phyloP scores from a whole-genome alignment of 1,140 invertebrate species.

The Monochamus saltuarius region DNA sequence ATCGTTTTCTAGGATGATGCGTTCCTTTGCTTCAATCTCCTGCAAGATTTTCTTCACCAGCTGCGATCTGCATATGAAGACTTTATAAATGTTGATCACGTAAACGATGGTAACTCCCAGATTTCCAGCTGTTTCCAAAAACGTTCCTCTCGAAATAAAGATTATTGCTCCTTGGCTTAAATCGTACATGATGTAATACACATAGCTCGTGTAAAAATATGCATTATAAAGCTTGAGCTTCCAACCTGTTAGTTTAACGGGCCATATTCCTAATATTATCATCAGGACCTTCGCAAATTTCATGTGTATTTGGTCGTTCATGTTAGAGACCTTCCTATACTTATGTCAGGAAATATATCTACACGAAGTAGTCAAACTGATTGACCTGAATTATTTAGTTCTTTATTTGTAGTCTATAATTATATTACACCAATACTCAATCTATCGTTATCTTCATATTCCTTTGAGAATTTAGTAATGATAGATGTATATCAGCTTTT shows the following conservation, averaged over 20 bases:
- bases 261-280: constrained; percentile 26
- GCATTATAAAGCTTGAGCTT: constrained; percentile 12
- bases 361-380: no score
- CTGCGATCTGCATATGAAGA: constrained; percentile 15
- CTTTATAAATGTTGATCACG: constrained; percentile 23
- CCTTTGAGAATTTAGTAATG: no score
- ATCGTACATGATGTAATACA: constrained; percentile 24
- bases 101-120: constrained; percentile 27
- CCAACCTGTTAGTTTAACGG: constrained; percentile 6
- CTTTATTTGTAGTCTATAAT: no score
- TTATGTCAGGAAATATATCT: no score
- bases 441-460: no score
- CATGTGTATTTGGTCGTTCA: constrained; percentile 6
- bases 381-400: no score
- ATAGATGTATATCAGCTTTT: no score
- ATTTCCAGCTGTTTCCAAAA: constrained; percentile 18
- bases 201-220: constrained; percentile 22
- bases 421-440: no score
- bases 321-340: no score
- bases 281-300: constrained; percentile 13
- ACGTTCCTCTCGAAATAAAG: constrained; percentile 14
- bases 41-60: constrained; percentile 17
- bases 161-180: constrained; percentile 14
- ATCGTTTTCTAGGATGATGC: constrained; percentile 15
- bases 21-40: constrained; percentile 12